A percentile compares a stretch with the other conserved stretches of the same genome.
phyloP scores from a whole-genome alignment of 2,888 invertebrate genomes.

The Clistopyga incitator region DNA sequence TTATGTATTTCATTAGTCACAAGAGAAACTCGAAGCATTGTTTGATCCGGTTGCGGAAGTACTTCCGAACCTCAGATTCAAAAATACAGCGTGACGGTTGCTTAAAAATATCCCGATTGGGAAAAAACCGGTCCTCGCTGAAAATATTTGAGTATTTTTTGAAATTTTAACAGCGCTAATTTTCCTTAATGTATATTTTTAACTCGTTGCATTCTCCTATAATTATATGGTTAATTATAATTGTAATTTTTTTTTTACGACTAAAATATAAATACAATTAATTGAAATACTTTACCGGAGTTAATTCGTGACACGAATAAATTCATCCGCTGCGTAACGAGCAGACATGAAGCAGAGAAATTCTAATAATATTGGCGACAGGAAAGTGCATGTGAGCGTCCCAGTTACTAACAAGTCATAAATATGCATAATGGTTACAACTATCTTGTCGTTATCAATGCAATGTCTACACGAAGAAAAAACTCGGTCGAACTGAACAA shows the following conservation, averaged over 20 bases:
- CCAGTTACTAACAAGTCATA: neutral
- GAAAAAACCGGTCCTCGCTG: neutral
- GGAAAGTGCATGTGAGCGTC: neutral
- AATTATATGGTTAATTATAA: neutral
- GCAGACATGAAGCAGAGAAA: slow-evolving; percentile 29
- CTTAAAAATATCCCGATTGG: slow-evolving; percentile 5
- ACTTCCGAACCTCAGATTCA: slow-evolving; percentile 42
- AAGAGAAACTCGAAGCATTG: slow-evolving; percentile 37
- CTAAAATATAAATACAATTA: neutral
- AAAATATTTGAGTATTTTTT: neutral
- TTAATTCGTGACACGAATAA: slow-evolving; percentile 34
- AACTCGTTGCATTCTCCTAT: neutral
- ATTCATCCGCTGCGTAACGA: slow-evolving; percentile 46
- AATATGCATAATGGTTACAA: slow-evolving; percentile 3
- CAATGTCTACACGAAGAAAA: neutral
- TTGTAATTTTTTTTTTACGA: neutral
- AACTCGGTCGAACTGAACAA: neutral
- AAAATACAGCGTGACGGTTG: slow-evolving; percentile 42
- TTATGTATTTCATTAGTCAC: slow-evolving; percentile 51
- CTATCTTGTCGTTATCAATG: slow-evolving; percentile 19
- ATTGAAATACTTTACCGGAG: slow-evolving; percentile 51
- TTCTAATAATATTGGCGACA: slow-evolving; percentile 6
- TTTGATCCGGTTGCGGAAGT: slow-evolving; percentile 52
- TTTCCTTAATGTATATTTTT: neutral
- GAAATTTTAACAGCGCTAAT: neutral